Base-by-base conservation (phyloP, 2,888 invertebrate genomes). In the Beris morrisii region DNA sequence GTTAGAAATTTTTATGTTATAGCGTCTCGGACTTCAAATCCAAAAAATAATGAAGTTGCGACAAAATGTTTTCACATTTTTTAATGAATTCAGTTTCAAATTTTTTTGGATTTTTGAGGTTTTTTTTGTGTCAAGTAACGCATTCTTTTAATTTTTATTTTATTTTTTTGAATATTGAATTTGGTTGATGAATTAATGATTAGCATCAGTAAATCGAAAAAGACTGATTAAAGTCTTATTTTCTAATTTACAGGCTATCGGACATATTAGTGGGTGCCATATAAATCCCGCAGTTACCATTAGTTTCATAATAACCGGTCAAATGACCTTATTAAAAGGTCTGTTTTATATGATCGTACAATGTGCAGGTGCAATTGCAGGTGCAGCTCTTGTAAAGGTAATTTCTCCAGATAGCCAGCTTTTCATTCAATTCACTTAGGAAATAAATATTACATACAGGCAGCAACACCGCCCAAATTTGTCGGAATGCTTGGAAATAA, bases 251-350 rank as follows among this genome's bases (percentile, higher is more conserved):
- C 22, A 93, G 92, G 84, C 65, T 44, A 4, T 94, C 72, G 93
- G 93, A 4, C 93, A 94, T 80, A 86, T 94, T 63, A 94, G 93
- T 67, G 95, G 95, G 3, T 93, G 92, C 9, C 95, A 95, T 80
- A 84, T 96, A 69, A 97, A 97, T 84, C 96, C 96, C 1, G 95
- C 96, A 0, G 92, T 97, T 45, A 95, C 95, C 0, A 79, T 85
- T 64, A 93, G 93, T 0, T 86, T 95, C 77, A 82, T 95, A 71
- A 86, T 87, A 6, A 87, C 92, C 4, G 92, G 94, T 57, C 90
- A 93, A 80, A 87, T 93, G 73, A 88, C 89, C 74, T 82, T 95
- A 32, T 80, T 95, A 55, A 89, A 93, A 77, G 90, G 88, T 0
- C 57, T 89, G 13, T 86, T 92, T 74, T 96, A 95, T 82, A 85